Percentiles rank a stretch among this genome's conserved stretches.
Conservation (phyloP, 2,888 invertebrate species). For the Yponomeuta cagnagella region DNA sequence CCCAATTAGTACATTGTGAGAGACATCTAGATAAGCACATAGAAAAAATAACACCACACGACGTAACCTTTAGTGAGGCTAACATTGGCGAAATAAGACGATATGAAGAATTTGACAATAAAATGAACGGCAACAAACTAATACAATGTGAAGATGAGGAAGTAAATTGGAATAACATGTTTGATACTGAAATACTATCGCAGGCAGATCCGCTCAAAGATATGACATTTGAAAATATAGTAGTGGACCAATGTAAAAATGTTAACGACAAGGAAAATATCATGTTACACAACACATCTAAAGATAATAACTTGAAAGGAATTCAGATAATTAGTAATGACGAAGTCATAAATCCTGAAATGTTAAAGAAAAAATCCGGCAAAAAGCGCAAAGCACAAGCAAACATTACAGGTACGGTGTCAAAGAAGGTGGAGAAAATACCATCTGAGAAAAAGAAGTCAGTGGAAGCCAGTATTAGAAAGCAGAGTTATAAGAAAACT, state of each 20-base stretch:
- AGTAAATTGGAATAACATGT: conserved; percentile 48
- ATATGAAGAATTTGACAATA: background rate
- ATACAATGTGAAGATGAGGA: conserved; percentile 11
- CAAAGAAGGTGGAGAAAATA: conserved; percentile 33
- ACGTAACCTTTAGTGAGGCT: background rate
- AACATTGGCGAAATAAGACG: background rate
- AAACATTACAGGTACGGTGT: conserved; percentile 22
- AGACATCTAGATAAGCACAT: background rate
- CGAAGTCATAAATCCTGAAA: background rate
- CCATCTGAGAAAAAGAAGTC: conserved; percentile 16
- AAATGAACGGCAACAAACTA: background rate
- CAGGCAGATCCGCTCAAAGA: conserved; percentile 14
- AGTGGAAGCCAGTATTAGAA: conserved; percentile 30
- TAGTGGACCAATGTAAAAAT: background rate
- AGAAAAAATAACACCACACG: background rate
- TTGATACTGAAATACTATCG: conserved; percentile 44
- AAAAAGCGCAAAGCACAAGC: conserved; percentile 26
- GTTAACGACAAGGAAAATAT: background rate
- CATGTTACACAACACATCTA: background rate
- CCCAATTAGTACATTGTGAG: background rate
- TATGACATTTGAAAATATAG: background rate
- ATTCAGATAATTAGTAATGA: conserved; percentile 11
- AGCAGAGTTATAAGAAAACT: conserved; percentile 45
- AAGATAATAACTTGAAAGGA: background rate
- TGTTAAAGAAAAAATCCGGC: conserved; percentile 16